phyloP scores from a whole-genome alignment of 37 sponge, comb jelly and placozoan genomes.

The Agelas oroides region DNA sequence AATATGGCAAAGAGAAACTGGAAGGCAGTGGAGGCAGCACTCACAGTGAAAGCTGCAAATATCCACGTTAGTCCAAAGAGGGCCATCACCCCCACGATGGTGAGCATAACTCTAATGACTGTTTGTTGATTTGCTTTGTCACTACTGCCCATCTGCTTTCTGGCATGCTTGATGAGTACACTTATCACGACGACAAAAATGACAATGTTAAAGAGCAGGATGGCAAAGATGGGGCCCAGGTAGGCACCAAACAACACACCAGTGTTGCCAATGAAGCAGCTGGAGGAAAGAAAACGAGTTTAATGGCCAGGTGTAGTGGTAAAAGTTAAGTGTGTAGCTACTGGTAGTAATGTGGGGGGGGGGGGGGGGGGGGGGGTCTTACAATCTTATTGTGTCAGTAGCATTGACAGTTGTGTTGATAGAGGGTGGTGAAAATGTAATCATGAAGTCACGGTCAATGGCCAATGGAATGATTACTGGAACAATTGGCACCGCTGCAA shows the following conservation, averaged over 20 bases:
- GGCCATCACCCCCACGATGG: conserved; percentile 15
- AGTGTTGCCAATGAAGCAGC: conserved; percentile 14
- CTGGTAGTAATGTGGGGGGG: too few species aligned
- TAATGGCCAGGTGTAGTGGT: too few species aligned
- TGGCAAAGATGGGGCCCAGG: conserved; percentile 26
- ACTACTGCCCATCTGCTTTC: background rate
- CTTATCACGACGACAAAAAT: background rate
- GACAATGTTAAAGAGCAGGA: conserved; percentile 17
- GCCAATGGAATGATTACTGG: background rate
- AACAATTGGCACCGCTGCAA: background rate
- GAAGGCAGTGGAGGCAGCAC: background rate
- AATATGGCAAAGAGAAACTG: conserved; percentile 32
- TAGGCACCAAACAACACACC: conserved; percentile 28
- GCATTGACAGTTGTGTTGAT: too few species aligned
- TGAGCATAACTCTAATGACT: background rate
- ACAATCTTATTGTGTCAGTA: too few species aligned
- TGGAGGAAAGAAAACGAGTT: background rate
- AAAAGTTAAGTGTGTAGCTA: too few species aligned
- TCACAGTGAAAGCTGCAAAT: conserved; percentile 48
- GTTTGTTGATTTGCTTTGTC: background rate
- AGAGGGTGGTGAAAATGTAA: too few species aligned
- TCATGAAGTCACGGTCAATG: too few species aligned
- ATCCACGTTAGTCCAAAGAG: conserved; percentile 67
- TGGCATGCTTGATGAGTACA: conserved; percentile 17
- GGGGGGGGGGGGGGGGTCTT: too few species aligned